Evolutionary conservation across 2,797 vertebrate species (phyloP).

Genomic region (Anguilla marmorata): DNA sequence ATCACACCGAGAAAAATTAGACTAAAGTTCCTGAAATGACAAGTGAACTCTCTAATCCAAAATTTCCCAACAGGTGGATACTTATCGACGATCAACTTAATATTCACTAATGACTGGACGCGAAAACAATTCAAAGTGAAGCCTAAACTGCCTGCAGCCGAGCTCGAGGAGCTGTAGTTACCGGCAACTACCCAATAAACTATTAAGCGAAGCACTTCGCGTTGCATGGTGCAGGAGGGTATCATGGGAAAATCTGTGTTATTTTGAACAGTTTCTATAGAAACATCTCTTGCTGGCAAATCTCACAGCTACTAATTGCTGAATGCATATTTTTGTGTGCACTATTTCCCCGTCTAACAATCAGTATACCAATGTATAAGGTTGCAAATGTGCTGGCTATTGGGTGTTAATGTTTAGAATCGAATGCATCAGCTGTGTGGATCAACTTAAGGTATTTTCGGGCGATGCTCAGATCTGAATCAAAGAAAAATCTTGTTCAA

Average conservation of each 20-base stretch:
- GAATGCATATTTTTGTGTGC: not conserved
- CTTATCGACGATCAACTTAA: not conserved
- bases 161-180: not conserved
- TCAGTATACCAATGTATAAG: not conserved
- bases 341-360: not conserved
- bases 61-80: not conserved
- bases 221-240: conserved; percentile 35
- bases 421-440: not conserved
- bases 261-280: conserved; percentile 65
- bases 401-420: not conserved
- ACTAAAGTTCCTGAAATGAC: not conserved
- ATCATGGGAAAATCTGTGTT: conserved; percentile 64
- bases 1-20: not conserved
- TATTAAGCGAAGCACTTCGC: not conserved
- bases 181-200: conserved; percentile 1
- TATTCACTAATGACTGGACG: not conserved
- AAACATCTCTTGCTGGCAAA: conserved; percentile 50
- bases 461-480: not conserved
- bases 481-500: not conserved
- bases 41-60: not conserved
- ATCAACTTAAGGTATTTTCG: conserved; percentile 25
- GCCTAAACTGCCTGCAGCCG: not conserved
- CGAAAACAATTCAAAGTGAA: not conserved
- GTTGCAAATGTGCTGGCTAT: not conserved
- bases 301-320: not conserved